Evolutionary conservation across 2,888 invertebrate genomes (phyloP).

Genomic region (Zele albiditarsus): DNA sequence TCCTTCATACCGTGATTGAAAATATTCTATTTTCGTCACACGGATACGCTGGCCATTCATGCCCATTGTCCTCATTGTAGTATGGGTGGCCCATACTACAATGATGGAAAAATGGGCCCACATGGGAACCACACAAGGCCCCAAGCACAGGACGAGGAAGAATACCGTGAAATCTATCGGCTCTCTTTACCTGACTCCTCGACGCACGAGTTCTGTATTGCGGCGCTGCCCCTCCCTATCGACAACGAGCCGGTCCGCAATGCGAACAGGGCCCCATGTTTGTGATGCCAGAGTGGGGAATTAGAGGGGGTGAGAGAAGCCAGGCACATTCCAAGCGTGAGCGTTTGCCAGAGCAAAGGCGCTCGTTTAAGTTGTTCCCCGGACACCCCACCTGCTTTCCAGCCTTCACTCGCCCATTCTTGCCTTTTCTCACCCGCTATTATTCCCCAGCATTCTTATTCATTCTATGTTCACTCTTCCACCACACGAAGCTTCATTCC

Average conservation of each 20-base stretch:
- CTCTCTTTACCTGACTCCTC: slow-evolving; percentile 39
- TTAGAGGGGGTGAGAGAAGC: slow-evolving; percentile 28
- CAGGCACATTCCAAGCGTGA: slow-evolving; percentile 42
- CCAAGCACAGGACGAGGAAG: slow-evolving; percentile 7
- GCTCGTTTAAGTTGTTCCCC: slow-evolving; percentile 25
- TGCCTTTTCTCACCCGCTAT: slow-evolving; percentile 3
- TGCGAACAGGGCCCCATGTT: slow-evolving; percentile 11
- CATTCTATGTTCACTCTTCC: slow-evolving; percentile 25
- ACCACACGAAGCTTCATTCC: slow-evolving; percentile 23
- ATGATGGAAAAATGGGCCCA: slow-evolving; percentile 1
- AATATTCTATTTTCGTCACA: neutral
- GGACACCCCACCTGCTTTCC: neutral
- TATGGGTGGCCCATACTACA: slow-evolving; percentile 9
- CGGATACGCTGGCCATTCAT: neutral
- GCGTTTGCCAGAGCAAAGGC: slow-evolving; percentile 29
- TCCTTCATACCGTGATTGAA: neutral
- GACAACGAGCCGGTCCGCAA: slow-evolving; percentile 2
- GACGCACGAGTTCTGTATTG: neutral
- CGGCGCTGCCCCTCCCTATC: slow-evolving; percentile 22
- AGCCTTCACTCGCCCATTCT: slow-evolving; percentile 13
- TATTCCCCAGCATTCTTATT: slow-evolving; percentile 13
- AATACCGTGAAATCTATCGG: slow-evolving; percentile 19
- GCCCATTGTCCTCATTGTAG: neutral
- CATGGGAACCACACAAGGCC: neutral
- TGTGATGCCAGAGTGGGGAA: neutral